A percentile compares a stretch with the other conserved stretches of the same genome.
Evolutionary conservation across 2,797 vertebrate genomes (phyloP).

Genomic region (Diplodus puntazzo): DNA sequence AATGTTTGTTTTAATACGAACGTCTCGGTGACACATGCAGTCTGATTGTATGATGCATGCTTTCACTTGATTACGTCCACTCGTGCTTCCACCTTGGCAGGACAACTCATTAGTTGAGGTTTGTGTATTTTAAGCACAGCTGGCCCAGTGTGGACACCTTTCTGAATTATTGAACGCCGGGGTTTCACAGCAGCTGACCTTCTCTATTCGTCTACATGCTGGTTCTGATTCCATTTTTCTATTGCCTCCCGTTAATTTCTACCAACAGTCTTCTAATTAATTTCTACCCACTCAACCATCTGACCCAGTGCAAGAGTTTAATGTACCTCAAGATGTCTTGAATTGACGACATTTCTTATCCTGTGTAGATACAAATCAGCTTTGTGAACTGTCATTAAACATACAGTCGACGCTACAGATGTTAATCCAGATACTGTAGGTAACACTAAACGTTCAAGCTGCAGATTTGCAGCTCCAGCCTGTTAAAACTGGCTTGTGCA

Average conservation of each 20-base stretch:
- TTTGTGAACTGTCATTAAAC: not conserved
- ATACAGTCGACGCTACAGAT: not conserved
- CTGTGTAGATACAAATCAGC: not conserved
- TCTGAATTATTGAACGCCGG: not conserved
- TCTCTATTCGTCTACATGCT: not conserved
- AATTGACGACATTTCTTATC: not conserved
- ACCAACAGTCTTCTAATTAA: no score
- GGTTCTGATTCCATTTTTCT: not conserved
- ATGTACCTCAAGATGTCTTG: not conserved
- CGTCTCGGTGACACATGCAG: not conserved
- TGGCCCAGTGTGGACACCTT: not conserved
- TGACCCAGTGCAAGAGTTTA: not conserved
- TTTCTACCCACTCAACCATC: no score
- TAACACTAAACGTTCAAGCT: not conserved
- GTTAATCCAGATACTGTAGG: not conserved
- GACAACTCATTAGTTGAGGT: not conserved
- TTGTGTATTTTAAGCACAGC: not conserved
- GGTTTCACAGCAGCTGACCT: not conserved
- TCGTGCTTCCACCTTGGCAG: not conserved
- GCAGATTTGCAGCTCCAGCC: not conserved
- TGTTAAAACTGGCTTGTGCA: slow-evolving; percentile 10
- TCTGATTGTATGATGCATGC: not conserved
- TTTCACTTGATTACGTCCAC: not conserved
- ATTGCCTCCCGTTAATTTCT: not conserved
- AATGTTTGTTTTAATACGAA: not conserved